phyloP scores from a whole-genome alignment of 1,140 invertebrate species.

The Phthorimaea operculella region DNA sequence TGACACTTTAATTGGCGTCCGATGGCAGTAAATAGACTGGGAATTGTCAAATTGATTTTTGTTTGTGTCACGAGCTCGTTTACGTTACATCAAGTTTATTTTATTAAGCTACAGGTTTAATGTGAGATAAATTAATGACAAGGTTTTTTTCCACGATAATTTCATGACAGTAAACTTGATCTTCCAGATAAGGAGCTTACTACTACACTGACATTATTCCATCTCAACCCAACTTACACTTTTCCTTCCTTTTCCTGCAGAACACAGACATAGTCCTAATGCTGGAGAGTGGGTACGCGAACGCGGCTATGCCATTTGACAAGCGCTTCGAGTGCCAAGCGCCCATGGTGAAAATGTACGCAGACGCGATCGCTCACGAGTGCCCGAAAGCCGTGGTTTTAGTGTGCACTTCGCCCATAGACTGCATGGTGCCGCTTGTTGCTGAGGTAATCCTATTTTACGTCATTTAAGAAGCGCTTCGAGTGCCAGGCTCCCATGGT shows the following conservation, averaged over 20 bases:
- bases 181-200: too few relatives aligned
- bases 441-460: too few relatives aligned
- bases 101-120: too few relatives aligned
- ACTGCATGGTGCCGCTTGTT: conserved; percentile 42
- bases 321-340: conserved; percentile 43
- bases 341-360: conserved; percentile 45
- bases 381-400: conserved; percentile 54
- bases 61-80: neutral
- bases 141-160: too few relatives aligned
- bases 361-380: conserved; percentile 45
- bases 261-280: conserved; percentile 55
- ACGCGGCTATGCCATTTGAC: conserved; percentile 32
- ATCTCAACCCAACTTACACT: too few relatives aligned
- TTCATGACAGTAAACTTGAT: too few relatives aligned
- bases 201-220: too few relatives aligned
- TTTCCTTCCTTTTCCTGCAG: conserved; percentile 19
- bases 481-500: conserved; percentile 43
- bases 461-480: conserved; percentile 40
- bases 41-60: neutral
- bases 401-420: conserved; percentile 25
- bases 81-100: too few relatives aligned
- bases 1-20: neutral
- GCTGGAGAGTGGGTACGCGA: conserved; percentile 37
- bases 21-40: neutral
- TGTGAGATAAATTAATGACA: too few relatives aligned